A percentile compares a stretch with the other conserved stretches of the same genome.
Conservation (phyloP, 92 coral and sea anemone species). For the Phenganax subtilis region DNA sequence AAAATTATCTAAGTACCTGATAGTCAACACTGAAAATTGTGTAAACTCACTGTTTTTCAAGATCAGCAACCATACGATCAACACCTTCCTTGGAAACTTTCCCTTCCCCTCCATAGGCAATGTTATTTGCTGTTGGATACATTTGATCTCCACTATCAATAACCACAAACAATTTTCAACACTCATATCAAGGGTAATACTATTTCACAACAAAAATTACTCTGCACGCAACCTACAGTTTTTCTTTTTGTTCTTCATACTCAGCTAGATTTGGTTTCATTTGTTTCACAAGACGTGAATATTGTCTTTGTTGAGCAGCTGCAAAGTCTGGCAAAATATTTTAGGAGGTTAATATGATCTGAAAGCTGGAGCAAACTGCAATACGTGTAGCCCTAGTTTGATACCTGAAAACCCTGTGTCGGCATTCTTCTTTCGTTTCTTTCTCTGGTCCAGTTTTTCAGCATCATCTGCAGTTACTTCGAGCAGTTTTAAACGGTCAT, state of each 20-base stretch:
- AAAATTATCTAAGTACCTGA: too few species aligned
- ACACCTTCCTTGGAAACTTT: conserved; percentile 87
- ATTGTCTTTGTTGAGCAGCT: conserved; percentile 85
- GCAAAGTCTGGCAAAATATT: conserved; percentile 61
- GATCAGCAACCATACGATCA: conserved; percentile 91
- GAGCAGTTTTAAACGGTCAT: conserved; percentile 78
- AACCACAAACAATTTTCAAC: not conserved
- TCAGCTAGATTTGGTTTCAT: conserved; percentile 83
- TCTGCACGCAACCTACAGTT: conserved; percentile 55
- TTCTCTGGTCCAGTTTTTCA: conserved; percentile 76
- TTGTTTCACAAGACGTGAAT: conserved; percentile 84
- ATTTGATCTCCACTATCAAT: conserved; percentile 67
- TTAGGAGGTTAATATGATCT: not conserved
- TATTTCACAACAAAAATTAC: not conserved
- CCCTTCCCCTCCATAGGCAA: conserved; percentile 88
- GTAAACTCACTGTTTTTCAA: conserved; percentile 87
- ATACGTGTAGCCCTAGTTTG: not conserved
- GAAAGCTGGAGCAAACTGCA: not conserved
- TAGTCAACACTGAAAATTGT: not conserved
- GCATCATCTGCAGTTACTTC: conserved; percentile 92
- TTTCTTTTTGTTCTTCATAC: conserved; percentile 72
- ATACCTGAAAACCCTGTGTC: conserved; percentile 95
- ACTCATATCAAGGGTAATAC: not conserved
- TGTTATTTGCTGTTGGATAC: conserved; percentile 78
- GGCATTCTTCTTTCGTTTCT: conserved; percentile 74